These are phyloP conservation scores for Canis aureus DNA, from an alignment of 2,113 vertebrate genomes.

Conservation along the genomic window DNA sequence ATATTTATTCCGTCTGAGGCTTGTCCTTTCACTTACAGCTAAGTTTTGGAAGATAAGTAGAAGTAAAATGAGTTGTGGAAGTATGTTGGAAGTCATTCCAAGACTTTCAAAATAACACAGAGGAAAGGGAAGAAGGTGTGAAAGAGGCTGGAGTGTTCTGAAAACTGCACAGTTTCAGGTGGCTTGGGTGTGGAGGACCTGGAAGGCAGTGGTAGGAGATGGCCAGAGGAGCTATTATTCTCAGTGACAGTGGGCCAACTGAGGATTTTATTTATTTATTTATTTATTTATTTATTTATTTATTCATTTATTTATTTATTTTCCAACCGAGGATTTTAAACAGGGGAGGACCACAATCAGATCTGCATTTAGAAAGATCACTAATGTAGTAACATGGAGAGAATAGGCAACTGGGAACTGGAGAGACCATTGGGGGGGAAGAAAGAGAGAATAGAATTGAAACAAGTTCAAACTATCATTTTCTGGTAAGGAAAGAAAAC, in stretches of 20 bases:
- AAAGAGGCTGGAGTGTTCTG: background rate
- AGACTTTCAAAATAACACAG: background rate
- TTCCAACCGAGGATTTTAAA: background rate
- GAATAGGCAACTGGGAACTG: background rate
- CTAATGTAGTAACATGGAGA: background rate
- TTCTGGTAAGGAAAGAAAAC: background rate
- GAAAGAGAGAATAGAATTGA: background rate
- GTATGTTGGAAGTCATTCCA: background rate
- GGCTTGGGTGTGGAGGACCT: background rate
- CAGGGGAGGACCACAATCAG: background rate
- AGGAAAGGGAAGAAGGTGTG: background rate
- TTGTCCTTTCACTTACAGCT: constrained; percentile 7
- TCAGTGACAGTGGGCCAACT: background rate
- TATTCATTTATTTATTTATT: too few species aligned
- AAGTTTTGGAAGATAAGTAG: background rate
- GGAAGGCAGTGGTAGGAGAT: background rate
- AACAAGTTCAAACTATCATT: background rate
- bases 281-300: too few species aligned
- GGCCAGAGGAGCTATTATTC: background rate
- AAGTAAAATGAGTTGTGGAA: background rate
- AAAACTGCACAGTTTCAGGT: background rate
- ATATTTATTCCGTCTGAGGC: background rate
- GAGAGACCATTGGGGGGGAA: background rate
- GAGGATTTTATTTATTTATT: background rate
- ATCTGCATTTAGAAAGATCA: background rate